Evolutionary conservation across 2,113 vertebrate genomes (phyloP).

Genomic region (Vimba vimba): DNA sequence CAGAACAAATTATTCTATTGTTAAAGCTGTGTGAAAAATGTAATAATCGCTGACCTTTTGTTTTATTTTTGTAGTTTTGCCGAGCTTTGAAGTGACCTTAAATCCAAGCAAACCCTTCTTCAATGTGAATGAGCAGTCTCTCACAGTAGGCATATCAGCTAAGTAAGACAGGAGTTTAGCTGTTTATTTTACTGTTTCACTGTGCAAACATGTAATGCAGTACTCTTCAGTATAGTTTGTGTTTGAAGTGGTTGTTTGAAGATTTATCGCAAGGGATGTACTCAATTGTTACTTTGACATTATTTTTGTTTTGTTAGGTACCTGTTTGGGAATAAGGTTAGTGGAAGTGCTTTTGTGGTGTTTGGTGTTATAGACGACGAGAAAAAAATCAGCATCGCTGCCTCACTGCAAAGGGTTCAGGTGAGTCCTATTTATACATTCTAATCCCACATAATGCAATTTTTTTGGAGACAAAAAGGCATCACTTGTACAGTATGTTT

Average conservation of each 20-base stretch:
- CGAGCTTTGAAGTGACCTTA: constrained; percentile 83
- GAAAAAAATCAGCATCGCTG: constrained; percentile 70
- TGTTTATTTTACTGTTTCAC: neutral
- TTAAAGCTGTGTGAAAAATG: neutral
- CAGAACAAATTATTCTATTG: neutral
- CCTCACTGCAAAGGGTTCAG: constrained; percentile 71
- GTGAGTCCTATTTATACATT: constrained; percentile 62
- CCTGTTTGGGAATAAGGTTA: constrained; percentile 77
- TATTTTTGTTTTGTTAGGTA: constrained; percentile 65
- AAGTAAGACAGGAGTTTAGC: constrained; percentile 1
- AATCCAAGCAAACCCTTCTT: constrained; percentile 71
- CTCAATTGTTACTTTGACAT: neutral
- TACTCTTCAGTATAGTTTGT: neutral
- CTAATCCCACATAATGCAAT: neutral
- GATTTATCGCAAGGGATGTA: neutral
- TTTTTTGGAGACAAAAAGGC: neutral
- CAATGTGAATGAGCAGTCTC: constrained; percentile 69
- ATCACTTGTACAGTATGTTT: neutral
- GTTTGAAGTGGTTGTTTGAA: neutral
- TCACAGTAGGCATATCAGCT: constrained; percentile 71
- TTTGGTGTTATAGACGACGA: constrained; percentile 76
- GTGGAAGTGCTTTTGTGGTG: constrained; percentile 79
- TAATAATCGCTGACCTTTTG: neutral
- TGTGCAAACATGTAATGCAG: neutral
- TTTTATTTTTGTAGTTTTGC: constrained; percentile 65